phyloP scores from a whole-genome alignment of 1,140 invertebrate species.

The Trachelipus rathkii region DNA sequence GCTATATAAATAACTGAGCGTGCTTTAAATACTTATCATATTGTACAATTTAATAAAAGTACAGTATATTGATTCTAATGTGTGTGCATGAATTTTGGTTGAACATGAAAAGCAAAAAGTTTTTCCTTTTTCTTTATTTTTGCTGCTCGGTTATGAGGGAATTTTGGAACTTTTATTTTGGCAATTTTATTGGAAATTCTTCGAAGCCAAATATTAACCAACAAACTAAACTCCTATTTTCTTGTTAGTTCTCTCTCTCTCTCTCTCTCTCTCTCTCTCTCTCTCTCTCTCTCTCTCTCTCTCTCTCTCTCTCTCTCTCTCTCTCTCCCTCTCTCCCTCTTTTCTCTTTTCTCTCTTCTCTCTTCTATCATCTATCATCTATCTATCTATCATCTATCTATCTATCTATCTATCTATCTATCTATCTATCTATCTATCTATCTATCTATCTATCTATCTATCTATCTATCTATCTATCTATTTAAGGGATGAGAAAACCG shows the following conservation, averaged over 20 bases:
- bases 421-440: too few species aligned
- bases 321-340: conserved; percentile 4
- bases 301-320: conserved; percentile 13
- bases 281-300: conserved; percentile 13
- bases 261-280: conserved; percentile 8
- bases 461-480: too few species aligned
- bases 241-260: background rate
- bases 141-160: background rate
- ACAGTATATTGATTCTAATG: too few species aligned
- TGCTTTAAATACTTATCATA: too few species aligned
- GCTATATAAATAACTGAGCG: too few species aligned
- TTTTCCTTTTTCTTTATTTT: background rate
- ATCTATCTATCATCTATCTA: too few species aligned
- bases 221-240: background rate
- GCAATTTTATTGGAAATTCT: conserved; percentile 8
- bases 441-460: too few species aligned
- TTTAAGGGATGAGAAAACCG: too few species aligned
- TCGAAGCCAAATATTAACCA: background rate
- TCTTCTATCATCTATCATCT: too few species aligned
- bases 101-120: background rate
- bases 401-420: too few species aligned
- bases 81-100: background rate
- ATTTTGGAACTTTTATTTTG: background rate
- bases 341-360: background rate
- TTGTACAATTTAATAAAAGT: too few species aligned